A percentile compares a stretch with the other conserved stretches of the same genome.
phyloP scores from a whole-genome alignment of 64 coral and sea anemone species.

The Montipora efflorescens region DNA sequence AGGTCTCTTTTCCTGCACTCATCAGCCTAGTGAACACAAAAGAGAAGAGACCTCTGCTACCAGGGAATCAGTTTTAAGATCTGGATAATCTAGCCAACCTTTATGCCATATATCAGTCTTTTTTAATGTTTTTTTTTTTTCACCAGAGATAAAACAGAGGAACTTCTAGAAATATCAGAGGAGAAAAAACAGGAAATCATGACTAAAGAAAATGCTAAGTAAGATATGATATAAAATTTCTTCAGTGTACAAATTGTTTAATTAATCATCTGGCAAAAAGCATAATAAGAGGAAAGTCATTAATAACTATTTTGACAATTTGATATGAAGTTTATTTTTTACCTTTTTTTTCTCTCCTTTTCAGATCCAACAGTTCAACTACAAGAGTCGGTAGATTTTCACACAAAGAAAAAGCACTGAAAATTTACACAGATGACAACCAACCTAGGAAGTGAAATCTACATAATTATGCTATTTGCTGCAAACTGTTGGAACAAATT shows the following conservation, averaged over 20 bases:
- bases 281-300: not conserved
- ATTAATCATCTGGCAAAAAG: not conserved
- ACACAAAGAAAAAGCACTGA: conserved; percentile 72
- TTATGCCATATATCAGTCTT: not conserved
- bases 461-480: not conserved
- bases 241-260: not conserved
- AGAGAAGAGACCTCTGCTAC: too few species aligned
- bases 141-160: conserved; percentile 68
- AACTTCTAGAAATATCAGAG: conserved; percentile 71
- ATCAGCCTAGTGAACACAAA: too few species aligned
- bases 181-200: conserved; percentile 77
- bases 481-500: not conserved
- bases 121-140: not conserved
- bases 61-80: not conserved
- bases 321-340: not conserved
- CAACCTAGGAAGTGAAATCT: conserved; percentile 35
- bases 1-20: too few species aligned
- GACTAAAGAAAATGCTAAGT: conserved; percentile 76
- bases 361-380: conserved; percentile 37
- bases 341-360: not conserved
- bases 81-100: too few species aligned
- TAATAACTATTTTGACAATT: not conserved
- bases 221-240: not conserved
- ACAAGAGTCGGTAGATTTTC: conserved; percentile 45
- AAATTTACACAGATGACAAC: conserved; percentile 70